Conservation (phyloP, 2,888 invertebrate genomes). For the Hetaerina titia region DNA sequence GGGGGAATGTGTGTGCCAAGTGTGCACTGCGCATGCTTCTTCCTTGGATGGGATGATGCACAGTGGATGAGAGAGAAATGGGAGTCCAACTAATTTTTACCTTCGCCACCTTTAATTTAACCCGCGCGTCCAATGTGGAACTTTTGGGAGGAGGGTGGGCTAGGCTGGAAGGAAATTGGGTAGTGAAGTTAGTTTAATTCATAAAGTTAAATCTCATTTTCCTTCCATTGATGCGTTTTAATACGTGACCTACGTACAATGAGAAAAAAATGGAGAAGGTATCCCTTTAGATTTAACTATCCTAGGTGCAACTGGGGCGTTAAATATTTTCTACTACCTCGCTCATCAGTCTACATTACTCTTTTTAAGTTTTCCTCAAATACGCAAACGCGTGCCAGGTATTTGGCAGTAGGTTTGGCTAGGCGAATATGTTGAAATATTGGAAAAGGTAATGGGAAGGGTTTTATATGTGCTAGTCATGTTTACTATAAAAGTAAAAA, state of each 20-base stretch:
- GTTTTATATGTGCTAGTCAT: background rate
- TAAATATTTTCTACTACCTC: too few species aligned
- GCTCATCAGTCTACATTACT: too few species aligned
- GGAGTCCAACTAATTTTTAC: background rate
- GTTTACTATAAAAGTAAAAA: background rate
- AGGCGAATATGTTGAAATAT: background rate
- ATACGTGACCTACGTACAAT: too few species aligned
- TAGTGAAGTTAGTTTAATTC: background rate
- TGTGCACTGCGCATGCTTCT: background rate
- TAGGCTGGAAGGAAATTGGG: background rate
- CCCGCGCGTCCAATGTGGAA: background rate
- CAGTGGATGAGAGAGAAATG: background rate
- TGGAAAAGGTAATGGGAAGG: background rate
- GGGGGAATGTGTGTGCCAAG: background rate
- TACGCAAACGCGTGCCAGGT: too few species aligned
- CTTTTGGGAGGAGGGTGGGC: background rate
- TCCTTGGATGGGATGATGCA: background rate
- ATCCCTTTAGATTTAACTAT: too few species aligned
- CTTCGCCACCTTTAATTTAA: background rate
- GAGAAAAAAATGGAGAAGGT: too few species aligned
- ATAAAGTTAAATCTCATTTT: background rate
- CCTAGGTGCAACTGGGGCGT: too few species aligned
- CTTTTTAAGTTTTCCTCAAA: too few species aligned
- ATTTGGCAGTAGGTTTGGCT: too few species aligned
- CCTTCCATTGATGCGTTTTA: background rate